These are phyloP conservation scores for Leucophenga montana DNA, from an alignment of 2,888 invertebrate species.

Conservation along the genomic window DNA sequence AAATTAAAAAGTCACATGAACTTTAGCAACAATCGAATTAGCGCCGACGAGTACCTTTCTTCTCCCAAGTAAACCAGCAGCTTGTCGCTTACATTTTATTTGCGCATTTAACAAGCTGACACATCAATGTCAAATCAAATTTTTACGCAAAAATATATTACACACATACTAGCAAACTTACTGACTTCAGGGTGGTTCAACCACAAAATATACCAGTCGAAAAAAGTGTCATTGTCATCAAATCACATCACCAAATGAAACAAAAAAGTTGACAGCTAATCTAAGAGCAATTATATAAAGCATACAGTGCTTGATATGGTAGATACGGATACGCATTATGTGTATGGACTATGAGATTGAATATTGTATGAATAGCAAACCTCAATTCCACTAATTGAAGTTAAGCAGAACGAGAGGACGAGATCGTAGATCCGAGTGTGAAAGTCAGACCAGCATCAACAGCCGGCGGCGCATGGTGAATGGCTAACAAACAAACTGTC, in stretches of 20 bases:
- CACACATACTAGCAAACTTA: background rate
- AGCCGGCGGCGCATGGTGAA: conserved; percentile 49
- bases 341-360: conserved; percentile 10
- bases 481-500: conserved; percentile 60
- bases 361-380: conserved; percentile 37
- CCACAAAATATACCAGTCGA: conserved; percentile 26
- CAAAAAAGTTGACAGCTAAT: conserved; percentile 67
- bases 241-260: conserved; percentile 47
- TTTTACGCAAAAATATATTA: conserved; percentile 33
- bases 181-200: conserved; percentile 1
- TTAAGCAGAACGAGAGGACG: conserved; percentile 60
- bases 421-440: conserved; percentile 21
- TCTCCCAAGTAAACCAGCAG: conserved; percentile 35
- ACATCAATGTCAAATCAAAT: conserved; percentile 70
- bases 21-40: no score
- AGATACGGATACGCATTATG: conserved; percentile 45
- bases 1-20: conserved; percentile 35
- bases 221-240: conserved; percentile 65
- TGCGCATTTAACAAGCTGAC: conserved; percentile 69
- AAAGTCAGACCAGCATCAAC: conserved; percentile 29
- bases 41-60: no score
- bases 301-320: background rate
- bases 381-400: conserved; percentile 66
- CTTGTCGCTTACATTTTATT: conserved; percentile 41
- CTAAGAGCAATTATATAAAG: conserved; percentile 62